Base-by-base conservation (phyloP, 2,888 invertebrate genomes). In the Amorpha juglandis region DNA sequence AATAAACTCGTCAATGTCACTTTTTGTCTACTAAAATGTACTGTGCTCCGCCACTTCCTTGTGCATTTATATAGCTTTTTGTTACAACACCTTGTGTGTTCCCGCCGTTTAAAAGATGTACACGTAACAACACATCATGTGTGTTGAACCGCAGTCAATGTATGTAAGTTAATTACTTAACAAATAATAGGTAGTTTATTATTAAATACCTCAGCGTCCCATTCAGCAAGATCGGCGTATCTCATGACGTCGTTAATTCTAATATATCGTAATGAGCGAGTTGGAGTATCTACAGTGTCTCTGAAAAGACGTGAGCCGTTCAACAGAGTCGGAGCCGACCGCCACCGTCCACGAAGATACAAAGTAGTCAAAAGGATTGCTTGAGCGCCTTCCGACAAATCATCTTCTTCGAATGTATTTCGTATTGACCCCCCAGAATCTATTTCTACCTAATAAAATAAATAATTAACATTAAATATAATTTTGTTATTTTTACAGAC, bases 191-290 rank as follows among this genome's bases (percentile, higher is more conserved):
- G n/a, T n/a, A 38, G 7, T 38, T 9, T 38, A 38, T 38, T 1
- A 14, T 45, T 14, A 12, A 27, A 21, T 67, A 91, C 93, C 85
- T 92, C 84, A 50, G 92, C 90, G 70, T 91, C 81, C 86, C 87
- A 89, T 65, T 91, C 89, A 0, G 70, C 68, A 1, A 93, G 70
- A 55, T 84, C 76, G 1, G 86, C 85, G 71, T 91, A 93, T 6
- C 79, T 78, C 89, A 93, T 89, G 63, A 87, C 51, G 69, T 93
- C 94, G 68, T 93, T 94, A 62, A 94, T 78, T 64, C 90, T 83
- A 63, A 92, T 89, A 90, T 91, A 92, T 50, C 86, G 83, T 16
- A 84, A 74, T n/a, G 77, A 74, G 50, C 86, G 85, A 4, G 69
- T 33, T n/a, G 84, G 78, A 19, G 79, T 74, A 62, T 70, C 66